Conservation (phyloP, 2,888 invertebrate species). For the Pristionchus fissidentatus region DNA sequence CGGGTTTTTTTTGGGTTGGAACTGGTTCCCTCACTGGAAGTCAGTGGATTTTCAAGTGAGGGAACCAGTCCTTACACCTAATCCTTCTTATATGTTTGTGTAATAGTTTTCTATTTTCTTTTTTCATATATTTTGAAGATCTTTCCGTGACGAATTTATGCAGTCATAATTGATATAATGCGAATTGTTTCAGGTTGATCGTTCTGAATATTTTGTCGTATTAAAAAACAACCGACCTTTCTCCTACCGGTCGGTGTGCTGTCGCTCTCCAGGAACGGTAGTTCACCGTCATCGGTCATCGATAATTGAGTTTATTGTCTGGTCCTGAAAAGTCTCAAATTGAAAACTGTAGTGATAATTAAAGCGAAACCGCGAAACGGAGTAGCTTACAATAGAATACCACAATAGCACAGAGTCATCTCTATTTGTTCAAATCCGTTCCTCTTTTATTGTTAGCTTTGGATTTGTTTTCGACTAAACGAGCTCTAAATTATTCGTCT, state of each 20-base stretch:
- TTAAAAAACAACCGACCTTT: background rate
- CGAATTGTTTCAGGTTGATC: background rate
- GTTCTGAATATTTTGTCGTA: background rate
- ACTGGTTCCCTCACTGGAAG: background rate
- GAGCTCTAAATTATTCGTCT: no score
- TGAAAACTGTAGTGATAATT: no score
- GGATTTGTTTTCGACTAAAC: no score
- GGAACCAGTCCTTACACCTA: background rate
- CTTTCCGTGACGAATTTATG: background rate
- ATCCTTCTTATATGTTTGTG: no score
- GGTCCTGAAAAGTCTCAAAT: no score
- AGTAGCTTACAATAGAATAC: no score
- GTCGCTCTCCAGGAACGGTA: slow-evolving; percentile 26
- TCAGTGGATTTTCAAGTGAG: background rate
- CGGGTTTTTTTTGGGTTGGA: no score
- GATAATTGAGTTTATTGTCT: background rate
- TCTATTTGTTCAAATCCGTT: no score
- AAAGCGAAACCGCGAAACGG: no score
- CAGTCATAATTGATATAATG: background rate
- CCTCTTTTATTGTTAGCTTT: no score
- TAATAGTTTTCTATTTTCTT: no score
- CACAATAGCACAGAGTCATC: no score
- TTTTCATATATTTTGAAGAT: background rate
- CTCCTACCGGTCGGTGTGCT: background rate
- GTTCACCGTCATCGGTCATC: slow-evolving; percentile 9